Percentiles rank a stretch among this genome's conserved stretches.
Evolutionary conservation across 2,888 invertebrate genomes (phyloP).

Genomic region (Petrophora chlorosata): DNA sequence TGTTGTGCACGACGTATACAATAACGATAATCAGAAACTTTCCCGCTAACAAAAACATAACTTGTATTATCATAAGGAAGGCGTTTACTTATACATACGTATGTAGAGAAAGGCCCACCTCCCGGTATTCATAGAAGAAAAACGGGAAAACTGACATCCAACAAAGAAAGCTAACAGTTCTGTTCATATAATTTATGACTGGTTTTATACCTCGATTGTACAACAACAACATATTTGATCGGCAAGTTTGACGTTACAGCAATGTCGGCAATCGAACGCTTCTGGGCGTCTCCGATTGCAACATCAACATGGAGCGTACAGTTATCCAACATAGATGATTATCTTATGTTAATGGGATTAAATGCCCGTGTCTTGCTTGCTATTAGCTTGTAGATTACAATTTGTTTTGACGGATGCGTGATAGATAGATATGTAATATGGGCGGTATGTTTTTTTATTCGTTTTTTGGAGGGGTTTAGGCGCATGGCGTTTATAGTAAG

Average conservation of each 20-base stretch:
- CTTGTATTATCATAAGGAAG: no score
- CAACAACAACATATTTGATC: conserved; percentile 26
- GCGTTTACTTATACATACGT: no score
- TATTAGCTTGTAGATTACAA: conserved; percentile 38
- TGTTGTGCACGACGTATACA: no score
- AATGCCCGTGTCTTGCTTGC: conserved; percentile 49
- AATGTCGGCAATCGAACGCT: conserved; percentile 49
- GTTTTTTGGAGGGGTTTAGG: neutral
- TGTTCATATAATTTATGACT: neutral
- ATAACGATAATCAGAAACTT: no score
- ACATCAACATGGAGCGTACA: no score
- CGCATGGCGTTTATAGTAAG: neutral
- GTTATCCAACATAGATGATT: conserved; percentile 63
- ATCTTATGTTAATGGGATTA: conserved; percentile 67
- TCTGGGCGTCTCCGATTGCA: conserved; percentile 61
- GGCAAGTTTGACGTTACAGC: conserved; percentile 49
- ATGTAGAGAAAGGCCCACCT: no score
- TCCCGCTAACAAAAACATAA: no score
- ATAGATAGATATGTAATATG: conserved; percentile 22
- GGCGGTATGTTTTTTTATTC: conserved; percentile 3
- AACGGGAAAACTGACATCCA: no score
- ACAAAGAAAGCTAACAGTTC: no score
- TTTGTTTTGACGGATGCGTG: conserved; percentile 27
- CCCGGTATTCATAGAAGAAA: neutral
- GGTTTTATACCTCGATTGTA: neutral